Evolutionary conservation across 2,113 vertebrate genomes (phyloP).

Genomic region (Emydura subglobosa): DNA sequence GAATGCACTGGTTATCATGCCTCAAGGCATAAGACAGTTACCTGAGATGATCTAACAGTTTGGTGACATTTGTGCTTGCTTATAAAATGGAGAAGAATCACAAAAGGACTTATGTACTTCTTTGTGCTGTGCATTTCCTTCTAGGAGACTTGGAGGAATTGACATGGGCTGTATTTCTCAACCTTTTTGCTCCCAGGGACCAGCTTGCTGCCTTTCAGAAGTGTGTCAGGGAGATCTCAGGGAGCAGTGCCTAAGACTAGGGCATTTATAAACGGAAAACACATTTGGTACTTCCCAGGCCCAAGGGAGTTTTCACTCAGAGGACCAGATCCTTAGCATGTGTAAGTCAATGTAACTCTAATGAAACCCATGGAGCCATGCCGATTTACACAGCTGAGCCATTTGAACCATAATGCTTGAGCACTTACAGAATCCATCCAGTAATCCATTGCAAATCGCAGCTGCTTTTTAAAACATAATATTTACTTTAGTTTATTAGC

Average conservation of each 20-base stretch:
- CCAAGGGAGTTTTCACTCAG: not conserved
- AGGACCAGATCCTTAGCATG: not conserved
- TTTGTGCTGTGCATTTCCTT: not conserved
- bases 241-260: too few species aligned
- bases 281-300: not conserved
- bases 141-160: not conserved
- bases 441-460: not conserved
- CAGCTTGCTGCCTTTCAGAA: too few species aligned
- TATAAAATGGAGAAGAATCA: not conserved
- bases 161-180: not conserved
- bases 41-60: not conserved
- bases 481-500: not conserved
- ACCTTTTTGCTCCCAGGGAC: too few species aligned
- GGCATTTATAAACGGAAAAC: not conserved
- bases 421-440: not conserved
- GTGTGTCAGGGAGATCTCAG: too few species aligned
- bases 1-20: not conserved
- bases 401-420: too few species aligned
- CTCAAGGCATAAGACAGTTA: not conserved
- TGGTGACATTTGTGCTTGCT: not conserved
- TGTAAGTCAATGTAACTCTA: not conserved
- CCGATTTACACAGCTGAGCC: too few species aligned
- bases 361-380: not conserved
- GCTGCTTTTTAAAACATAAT: not conserved
- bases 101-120: not conserved